Base-by-base conservation (phyloP, 2,888 invertebrate genomes). In the Sicus ferrugineus region DNA sequence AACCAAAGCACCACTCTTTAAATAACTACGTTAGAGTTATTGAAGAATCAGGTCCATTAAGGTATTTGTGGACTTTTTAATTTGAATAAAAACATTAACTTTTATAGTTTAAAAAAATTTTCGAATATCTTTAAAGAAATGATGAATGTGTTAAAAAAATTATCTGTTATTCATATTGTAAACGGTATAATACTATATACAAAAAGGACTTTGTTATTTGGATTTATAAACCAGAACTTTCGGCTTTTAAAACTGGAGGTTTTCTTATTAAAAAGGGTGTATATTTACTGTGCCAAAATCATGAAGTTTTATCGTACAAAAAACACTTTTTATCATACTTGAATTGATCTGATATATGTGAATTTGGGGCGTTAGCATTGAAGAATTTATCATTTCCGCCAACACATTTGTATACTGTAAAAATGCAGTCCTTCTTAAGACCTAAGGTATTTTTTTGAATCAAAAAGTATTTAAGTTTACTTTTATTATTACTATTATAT, bases 1-100 rank as follows among this genome's bases (percentile, higher is more conserved):
- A 58, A 28, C 56, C 56, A 3, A 58, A 58, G 56, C 56, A 58
- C 23, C 56, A 58, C 30, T 58, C 30, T 30, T 58, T 58, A 14
- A 58, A 58, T 30, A 28, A 58, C 30, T 58, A 58, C 16, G 3
- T 3, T 30, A 19, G 56, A 30, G n/a, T 58, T 16, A 30, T 58
- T 58, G 30, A 58, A 58, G 3, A 46, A 9, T 46, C 46, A 6
- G 46, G 46, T 46, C 46, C 46, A 16, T 46, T 46, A 9, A 46
- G n/a, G n/a, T 16, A 46, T 46, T 16, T 46, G 6, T 46, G 46
- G 46, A 46, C 46, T 46, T 46, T 46, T 46, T 34, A 34, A 34
- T 34, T 11, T 34, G 11, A 34, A 34, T 11, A 34, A 9, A 34
- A 34, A 34, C 38, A 34, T 9, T 34, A 9, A 34, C 6, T 34